Percentiles rank a stretch among this genome's conserved stretches.
Conservation (phyloP, 2,888 invertebrate species). For the Coleophora flavipennella region DNA sequence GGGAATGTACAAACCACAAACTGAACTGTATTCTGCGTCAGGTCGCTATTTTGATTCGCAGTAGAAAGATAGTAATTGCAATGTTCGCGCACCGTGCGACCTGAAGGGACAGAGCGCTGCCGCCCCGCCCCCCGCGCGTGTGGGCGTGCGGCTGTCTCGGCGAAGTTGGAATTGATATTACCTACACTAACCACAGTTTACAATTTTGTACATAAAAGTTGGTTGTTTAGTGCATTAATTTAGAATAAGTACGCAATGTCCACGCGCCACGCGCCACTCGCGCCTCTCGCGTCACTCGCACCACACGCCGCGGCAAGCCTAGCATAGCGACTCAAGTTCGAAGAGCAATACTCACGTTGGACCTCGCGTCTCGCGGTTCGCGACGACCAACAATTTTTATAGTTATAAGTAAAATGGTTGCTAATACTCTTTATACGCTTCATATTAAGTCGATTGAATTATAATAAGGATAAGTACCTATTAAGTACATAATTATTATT, state of each 20-base stretch:
- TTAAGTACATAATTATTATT: no score
- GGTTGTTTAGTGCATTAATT: no score
- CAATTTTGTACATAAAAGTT: no score
- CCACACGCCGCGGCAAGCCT: neutral
- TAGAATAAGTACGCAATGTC: no score
- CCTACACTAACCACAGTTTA: no score
- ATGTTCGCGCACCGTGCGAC: neutral
- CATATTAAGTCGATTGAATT: slow-evolving; percentile 14
- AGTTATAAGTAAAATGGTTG: slow-evolving; percentile 5
- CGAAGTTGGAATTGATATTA: no score
- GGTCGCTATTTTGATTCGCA: slow-evolving; percentile 2
- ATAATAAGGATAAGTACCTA: no score
- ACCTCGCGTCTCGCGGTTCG: slow-evolving; percentile 5
- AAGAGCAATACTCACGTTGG: neutral
- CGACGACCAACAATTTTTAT: slow-evolving; percentile 38
- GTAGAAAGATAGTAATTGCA: no score
- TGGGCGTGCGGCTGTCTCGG: neutral
- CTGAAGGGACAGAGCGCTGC: neutral
- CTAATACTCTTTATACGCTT: slow-evolving; percentile 22
- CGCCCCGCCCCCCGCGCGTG: neutral
- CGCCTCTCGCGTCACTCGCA: no score
- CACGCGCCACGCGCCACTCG: no score
- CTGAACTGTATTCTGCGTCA: neutral
- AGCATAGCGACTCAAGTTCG: neutral
- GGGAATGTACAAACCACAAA: no score